Base-by-base conservation (phyloP, 1,140 invertebrate species). In the Eueides isabella region DNA sequence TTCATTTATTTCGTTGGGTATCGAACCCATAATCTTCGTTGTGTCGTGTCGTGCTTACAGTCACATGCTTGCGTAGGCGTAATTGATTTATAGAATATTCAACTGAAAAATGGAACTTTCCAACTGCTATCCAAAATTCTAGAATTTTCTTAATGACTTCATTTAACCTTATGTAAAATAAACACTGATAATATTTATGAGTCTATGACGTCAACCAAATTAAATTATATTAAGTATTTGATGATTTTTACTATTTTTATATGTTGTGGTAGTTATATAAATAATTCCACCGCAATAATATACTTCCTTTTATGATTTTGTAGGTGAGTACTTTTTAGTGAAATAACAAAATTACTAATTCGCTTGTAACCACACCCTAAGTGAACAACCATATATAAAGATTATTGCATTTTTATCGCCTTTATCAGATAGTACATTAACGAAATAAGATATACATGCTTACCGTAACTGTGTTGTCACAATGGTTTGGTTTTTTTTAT, bases 341-440 rank as follows among this genome's bases (percentile, higher is more conserved):
- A 48, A 48, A 48, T 19, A 48, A 19, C 9, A 1, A 55, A 55
- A 23, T 55, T 9, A 55, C 23, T 23, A 55, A 55, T 9, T 5
- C 3, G 19, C 19, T 55, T 55, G 48, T 55, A 26, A 26, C 48
- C 48, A 55, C 48, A 11, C 48, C 48, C 48, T 55, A 12, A 55
- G 16, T 26, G 48, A 19, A 44, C 23, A 55, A 55, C n/a, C 7
- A 5, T 1, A 11, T 55, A 55, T 55, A 55, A 55, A 55, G 48
- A 55, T 55, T 55, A 55, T 55, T 55, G 48, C 48, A 55, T 55
- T 55, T 55, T 23, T 55, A 55, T 26, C 48, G 19, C 48, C 48
- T 19, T 55, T 55, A 55, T 55, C 48, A 23, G 48, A 55, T 55
- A 48, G 2, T 48, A 55, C 6, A 12, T 23, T 55, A 55, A 55